Percentiles rank a stretch among this genome's conserved stretches.
These are phyloP conservation scores for Halcyon leucocephala DNA, from an alignment of 2,797 vertebrate genomes.

Conservation along the genomic window DNA sequence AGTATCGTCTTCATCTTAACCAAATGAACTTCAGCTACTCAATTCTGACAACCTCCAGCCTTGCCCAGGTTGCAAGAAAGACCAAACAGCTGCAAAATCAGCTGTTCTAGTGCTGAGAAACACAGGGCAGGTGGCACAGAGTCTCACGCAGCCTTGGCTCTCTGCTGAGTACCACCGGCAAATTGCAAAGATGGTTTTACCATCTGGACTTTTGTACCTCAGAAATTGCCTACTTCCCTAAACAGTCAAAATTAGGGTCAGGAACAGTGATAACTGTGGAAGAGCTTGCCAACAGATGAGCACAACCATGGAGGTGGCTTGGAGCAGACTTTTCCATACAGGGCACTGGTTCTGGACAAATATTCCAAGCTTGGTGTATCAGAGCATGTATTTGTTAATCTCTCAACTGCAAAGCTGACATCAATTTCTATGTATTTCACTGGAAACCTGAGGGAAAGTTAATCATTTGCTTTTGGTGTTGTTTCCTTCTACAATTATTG, in stretches of 20 bases:
- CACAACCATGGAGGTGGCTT: background rate
- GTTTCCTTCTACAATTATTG: background rate
- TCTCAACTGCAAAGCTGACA: background rate
- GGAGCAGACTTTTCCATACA: background rate
- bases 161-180: background rate
- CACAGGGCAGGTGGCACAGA: background rate
- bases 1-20: background rate
- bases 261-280: background rate
- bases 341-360: background rate
- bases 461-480: background rate
- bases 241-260: background rate
- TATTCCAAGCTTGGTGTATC: background rate
- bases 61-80: background rate
- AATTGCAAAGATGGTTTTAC: background rate
- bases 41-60: background rate
- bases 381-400: background rate
- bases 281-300: background rate
- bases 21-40: background rate
- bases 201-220: background rate
- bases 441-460: background rate
- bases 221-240: background rate
- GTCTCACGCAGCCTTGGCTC: background rate
- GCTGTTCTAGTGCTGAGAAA: background rate
- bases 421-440: background rate
- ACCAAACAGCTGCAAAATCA: background rate